Conservation (phyloP, 2,888 invertebrate genomes). For the Heteromyza rotundicornis region DNA sequence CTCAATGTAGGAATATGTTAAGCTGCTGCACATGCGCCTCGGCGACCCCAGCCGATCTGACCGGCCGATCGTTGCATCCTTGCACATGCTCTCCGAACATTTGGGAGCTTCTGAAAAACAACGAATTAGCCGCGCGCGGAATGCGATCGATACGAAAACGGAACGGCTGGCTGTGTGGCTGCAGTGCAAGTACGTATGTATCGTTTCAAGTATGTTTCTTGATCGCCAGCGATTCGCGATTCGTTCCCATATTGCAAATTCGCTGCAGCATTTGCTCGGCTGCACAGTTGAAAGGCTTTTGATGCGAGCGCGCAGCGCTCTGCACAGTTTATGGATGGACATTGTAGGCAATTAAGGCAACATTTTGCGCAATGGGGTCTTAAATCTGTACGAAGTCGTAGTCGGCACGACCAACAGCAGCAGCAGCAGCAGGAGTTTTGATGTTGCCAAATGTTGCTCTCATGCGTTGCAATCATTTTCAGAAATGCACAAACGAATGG, state of each 20-base stretch:
- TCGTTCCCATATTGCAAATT: slow-evolving; percentile 54
- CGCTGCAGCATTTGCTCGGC: slow-evolving; percentile 29
- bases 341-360: slow-evolving; percentile 49
- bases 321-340: slow-evolving; percentile 41
- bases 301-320: neutral
- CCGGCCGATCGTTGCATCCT: too few species aligned
- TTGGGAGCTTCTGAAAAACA: slow-evolving; percentile 20
- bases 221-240: slow-evolving; percentile 37
- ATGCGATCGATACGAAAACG: slow-evolving; percentile 49
- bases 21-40: neutral
- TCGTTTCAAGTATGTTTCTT: neutral
- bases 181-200: neutral
- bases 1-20: slow-evolving; percentile 38
- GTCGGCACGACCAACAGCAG: neutral
- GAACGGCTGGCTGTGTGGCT: neutral
- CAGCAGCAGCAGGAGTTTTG: too few species aligned
- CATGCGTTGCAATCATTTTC: neutral
- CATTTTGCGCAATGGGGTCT: slow-evolving; percentile 23
- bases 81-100: neutral
- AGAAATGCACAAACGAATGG: neutral
- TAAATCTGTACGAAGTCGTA: neutral
- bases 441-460: neutral
- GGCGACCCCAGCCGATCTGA: neutral
- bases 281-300: slow-evolving; percentile 5
- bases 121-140: slow-evolving; percentile 55